Base-by-base conservation (phyloP, 2,797 vertebrate genomes). In the Coreius guichenoti region DNA sequence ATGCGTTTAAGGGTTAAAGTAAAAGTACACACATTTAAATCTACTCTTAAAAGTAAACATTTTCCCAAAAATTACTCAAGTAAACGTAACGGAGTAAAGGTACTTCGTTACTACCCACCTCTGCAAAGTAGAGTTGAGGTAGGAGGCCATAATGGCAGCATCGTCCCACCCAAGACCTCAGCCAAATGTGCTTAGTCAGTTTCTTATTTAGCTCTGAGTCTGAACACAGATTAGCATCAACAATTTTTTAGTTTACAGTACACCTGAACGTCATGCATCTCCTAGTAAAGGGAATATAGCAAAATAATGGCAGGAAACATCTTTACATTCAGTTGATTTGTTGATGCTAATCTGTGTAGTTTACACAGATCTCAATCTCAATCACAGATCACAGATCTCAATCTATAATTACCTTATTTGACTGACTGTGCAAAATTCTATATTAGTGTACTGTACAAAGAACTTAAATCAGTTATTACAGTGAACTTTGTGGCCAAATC, bases 381-480 rank as follows among this genome's bases (percentile, higher is more conserved):
- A n/a, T n/a, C n/a, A n/a, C n/a, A n/a, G n/a, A n/a, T n/a, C n/a
- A n/a, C n/a, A n/a, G n/a, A n/a, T 49, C 63, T 21, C 4, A 39
- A 19, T 81, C 49, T 70, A 43, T 11, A 69, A 81, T 56, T 0
- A 13, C 3, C 23, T 21, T 43, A 14, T 58, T 51, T 54, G 5
- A 54, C 65, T 51, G 43, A 49, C 3, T 67, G 9, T 31, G 17
- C 39, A 13, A 11, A 23, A 51, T 3, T n/a, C 1, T 63, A 21
- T 19, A 5, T 8, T 4, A 74, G 54, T 16, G 21, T 12, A 43
- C 54, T 61, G 23, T 19, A 26, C 74, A 61, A 61, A 61, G 0
- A 77, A 23, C 33, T 29, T 33, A 14, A 31, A 73, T 33, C 26
- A n/a, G 39, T 61, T 65, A 65, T 82, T 36, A 58, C 21, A 83